These are phyloP conservation scores for Drosophila picticornis DNA, from an alignment of 2,888 invertebrate species.

Conservation along the genomic window DNA sequence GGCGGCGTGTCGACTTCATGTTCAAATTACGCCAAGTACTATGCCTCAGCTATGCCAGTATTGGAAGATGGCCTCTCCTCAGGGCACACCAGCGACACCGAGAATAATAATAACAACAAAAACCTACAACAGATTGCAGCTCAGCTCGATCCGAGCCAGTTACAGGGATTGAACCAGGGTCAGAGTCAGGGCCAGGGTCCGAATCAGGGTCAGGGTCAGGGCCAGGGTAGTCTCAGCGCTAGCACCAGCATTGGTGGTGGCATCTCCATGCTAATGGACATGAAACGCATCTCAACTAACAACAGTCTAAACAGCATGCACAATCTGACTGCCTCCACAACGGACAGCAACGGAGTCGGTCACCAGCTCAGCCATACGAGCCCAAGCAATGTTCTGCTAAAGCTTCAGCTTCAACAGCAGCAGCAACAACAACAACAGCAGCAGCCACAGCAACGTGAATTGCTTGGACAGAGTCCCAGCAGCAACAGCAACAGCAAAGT, in stretches of 20 bases:
- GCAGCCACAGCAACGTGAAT: conserved; percentile 69
- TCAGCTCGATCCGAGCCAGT: conserved; percentile 21
- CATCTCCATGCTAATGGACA: conserved; percentile 84
- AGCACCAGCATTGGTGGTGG: conserved; percentile 73
- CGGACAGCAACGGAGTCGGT: conserved; percentile 62
- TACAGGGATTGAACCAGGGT: conserved; percentile 5
- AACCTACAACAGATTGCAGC: conserved; percentile 53
- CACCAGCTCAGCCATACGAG: conserved; percentile 71
- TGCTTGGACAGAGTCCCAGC: conserved; percentile 83
- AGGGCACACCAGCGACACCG: conserved; percentile 96
- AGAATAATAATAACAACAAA: conserved; percentile 87
- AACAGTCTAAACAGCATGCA: conserved; percentile 82
- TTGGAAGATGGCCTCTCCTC: conserved; percentile 97
- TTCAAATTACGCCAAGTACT: conserved; percentile 88
- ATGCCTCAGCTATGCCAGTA: conserved; percentile 93
- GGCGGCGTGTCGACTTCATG: conserved; percentile 87
- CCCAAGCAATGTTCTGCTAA: conserved; percentile 74
- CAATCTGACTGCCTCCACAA: conserved; percentile 70
- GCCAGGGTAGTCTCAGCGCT: conserved; percentile 52
- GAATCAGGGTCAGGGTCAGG: conserved; percentile 14
- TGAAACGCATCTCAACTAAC: conserved; percentile 82
- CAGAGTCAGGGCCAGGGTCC: conserved; percentile 22
- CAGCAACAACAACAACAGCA: conserved; percentile 52
- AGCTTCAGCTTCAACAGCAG: conserved; percentile 30
- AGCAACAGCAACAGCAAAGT: conserved; percentile 84